Evolutionary conservation across 2,797 vertebrate genomes (phyloP), one percentile per base, ranked within the genome.

Genomic region (Sebastes nivosus): DNA sequence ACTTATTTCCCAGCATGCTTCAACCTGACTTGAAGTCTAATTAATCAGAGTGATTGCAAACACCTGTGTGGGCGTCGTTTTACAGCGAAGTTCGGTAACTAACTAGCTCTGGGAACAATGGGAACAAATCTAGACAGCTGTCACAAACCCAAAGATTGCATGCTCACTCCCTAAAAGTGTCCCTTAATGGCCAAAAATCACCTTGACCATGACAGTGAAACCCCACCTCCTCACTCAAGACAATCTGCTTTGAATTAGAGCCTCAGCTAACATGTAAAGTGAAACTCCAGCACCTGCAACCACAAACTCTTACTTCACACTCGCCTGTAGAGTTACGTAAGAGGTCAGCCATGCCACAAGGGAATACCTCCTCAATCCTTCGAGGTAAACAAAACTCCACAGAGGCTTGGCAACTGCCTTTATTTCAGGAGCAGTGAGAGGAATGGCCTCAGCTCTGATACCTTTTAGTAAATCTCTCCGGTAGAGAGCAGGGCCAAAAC

Each of bases 401-500:
- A 38, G 55, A 82, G 71, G 63, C 79, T 59, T 75, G 67, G 82
- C 79, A 82, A 75, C 76, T 4, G 77, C 22, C 36, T 79, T 83
- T 82, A 85, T 77, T 82, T 86, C 46, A 75, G 85, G 27, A 76
- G 67, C 65, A 20, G 73, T 11, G 71, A 63, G 70, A 77, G 14
- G 24, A 71, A 75, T n/a, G 55, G 68, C 64, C 74, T 79, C 42
- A 2, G 42, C 20, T 20, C 74, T 55, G 70, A 78, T 71, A 65
- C 69, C 79, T 86, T 81, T 87, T 58, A 83, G 83, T 58, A 50
- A 80, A 67, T 72, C 86, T 80, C 87, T 79, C 57, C 6, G 4
- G 58, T 29, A 67, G 66, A 50, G 64, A 59, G 46, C 60, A 8
- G 18, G 63, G 72, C 86, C 72, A 68, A 86, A 86, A 72, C 64